Base-by-base conservation (phyloP, 2,888 invertebrate genomes). In the Linnaemya vulpina region DNA sequence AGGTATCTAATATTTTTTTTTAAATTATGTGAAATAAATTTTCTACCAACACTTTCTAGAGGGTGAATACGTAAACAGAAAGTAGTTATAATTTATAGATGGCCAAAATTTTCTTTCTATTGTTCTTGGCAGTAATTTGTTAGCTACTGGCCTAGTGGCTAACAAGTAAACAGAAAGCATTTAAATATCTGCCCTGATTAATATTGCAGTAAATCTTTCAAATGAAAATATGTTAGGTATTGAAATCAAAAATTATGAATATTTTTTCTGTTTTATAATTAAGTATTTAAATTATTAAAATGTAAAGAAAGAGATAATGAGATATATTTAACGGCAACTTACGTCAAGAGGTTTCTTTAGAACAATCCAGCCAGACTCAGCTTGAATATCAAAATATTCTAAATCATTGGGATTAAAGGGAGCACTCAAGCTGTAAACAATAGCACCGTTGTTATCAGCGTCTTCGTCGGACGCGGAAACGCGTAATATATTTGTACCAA, bases 391-490 rank as follows among this genome's bases (percentile, higher is more conserved):
- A 93, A 99, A 99, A 93, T 98, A 98, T 91, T 98, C 97, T 90
- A 98, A 94, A 93, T 97, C 97, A 74, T 96, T 95, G 13, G 97
- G 96, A 92, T 98, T 97, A 89, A 96, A 96, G 1, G 97, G 97
- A 53, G 98, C 97, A 89, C 96, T 97, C 89, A 98, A 93, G 58
- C 97, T 96, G 92, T 98, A 98, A 17, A 97, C 95, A 90, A 98
- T 98, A 78, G 97, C 98, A 30, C 98, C 98, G 92, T 99, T 99
- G 92, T 97, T 97, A 90, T 98, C 98, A 46, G 98, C 98, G 94
- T 99, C 99, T 93, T 98, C 98, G 92, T 98, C 98, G 58, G 98
- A 98, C 84, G 98, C 98, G 20, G 98, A 98, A 38, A 98, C 98
- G 90, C 98, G 95, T 87, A 98, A 94, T 89, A 98, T 98, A 92